Percentiles rank a stretch among this genome's conserved stretches.
Evolutionary conservation across 1,140 invertebrate species (phyloP).

Genomic region (Drosophila nannoptera): DNA sequence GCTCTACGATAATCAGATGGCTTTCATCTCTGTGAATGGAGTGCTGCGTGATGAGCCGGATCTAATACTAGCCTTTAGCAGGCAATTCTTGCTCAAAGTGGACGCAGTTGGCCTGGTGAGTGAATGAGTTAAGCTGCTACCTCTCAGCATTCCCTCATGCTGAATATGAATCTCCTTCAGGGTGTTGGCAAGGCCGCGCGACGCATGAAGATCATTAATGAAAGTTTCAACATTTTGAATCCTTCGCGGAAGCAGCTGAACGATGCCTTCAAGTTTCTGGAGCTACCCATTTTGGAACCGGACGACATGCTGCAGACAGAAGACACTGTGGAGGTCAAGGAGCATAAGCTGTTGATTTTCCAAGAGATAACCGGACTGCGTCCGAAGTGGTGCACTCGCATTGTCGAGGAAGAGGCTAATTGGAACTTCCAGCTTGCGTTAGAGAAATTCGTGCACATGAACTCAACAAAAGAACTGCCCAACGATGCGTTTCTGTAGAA

Average conservation of each 20-base stretch:
- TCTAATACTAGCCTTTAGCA: constrained; percentile 49
- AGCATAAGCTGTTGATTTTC: constrained; percentile 62
- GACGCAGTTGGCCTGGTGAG: constrained; percentile 32
- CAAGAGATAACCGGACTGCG: constrained; percentile 61
- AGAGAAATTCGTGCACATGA: constrained; percentile 43
- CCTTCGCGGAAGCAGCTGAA: constrained; percentile 44
- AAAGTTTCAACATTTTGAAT: constrained; percentile 54
- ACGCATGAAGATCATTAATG: constrained; percentile 58
- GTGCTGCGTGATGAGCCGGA: constrained; percentile 45
- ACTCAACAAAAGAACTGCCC: constrained; percentile 31
- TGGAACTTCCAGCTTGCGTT: constrained; percentile 58
- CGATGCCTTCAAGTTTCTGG: constrained; percentile 55
- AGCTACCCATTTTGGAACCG: neutral
- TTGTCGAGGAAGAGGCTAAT: constrained; percentile 57
- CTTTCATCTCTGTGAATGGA: constrained; percentile 48
- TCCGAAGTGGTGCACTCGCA: constrained; percentile 64
- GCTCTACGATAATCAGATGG: constrained; percentile 42
- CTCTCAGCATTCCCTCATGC: neutral
- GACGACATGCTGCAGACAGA: constrained; percentile 4
- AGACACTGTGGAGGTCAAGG: constrained; percentile 46
- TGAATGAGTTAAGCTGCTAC: neutral
- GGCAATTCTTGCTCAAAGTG: constrained; percentile 57
- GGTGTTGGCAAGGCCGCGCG: constrained; percentile 42
- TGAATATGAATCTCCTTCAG: constrained; percentile 14
- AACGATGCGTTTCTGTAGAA: constrained; percentile 41